Evolutionary conservation across 2,888 invertebrate species (phyloP).

Genomic region (Lagria hirta): DNA sequence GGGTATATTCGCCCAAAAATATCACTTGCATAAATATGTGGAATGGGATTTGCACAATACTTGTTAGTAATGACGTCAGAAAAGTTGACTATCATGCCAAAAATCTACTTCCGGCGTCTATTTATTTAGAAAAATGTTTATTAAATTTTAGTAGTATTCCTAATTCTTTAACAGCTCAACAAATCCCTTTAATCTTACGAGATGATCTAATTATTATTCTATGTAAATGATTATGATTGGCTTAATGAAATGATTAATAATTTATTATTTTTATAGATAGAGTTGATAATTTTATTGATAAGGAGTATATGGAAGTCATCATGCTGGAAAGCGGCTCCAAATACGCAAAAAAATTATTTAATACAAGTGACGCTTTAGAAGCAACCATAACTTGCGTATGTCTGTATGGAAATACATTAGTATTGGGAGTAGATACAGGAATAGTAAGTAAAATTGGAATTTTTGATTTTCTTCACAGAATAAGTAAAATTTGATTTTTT

Average conservation of each 20-base stretch:
- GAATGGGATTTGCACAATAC: slow-evolving; percentile 48
- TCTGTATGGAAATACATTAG: slow-evolving; percentile 50
- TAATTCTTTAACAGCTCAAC: slow-evolving; percentile 18
- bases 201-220: slow-evolving; percentile 48
- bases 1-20: slow-evolving; percentile 50
- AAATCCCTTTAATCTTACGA: slow-evolving; percentile 39
- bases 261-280: slow-evolving; percentile 36
- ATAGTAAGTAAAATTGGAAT: slow-evolving; percentile 43
- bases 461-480: too few relatives aligned
- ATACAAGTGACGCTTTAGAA: slow-evolving; percentile 47
- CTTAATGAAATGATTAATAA: background rate
- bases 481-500: background rate
- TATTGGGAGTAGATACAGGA: slow-evolving; percentile 49
- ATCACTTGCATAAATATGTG: slow-evolving; percentile 49
- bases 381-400: slow-evolving; percentile 50
- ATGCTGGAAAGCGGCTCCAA: slow-evolving; percentile 45
- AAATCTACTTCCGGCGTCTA: slow-evolving; percentile 39
- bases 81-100: slow-evolving; percentile 43
- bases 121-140: slow-evolving; percentile 13
- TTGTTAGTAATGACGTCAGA: slow-evolving; percentile 49
- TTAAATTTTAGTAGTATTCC: slow-evolving; percentile 22
- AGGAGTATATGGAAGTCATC: slow-evolving; percentile 50
- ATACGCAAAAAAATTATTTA: slow-evolving; percentile 49
- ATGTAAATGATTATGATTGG: slow-evolving; percentile 44
- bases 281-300: slow-evolving; percentile 37